Conservation (phyloP, 1,140 invertebrate genomes). For the Macrosteles quadrilineatus region DNA sequence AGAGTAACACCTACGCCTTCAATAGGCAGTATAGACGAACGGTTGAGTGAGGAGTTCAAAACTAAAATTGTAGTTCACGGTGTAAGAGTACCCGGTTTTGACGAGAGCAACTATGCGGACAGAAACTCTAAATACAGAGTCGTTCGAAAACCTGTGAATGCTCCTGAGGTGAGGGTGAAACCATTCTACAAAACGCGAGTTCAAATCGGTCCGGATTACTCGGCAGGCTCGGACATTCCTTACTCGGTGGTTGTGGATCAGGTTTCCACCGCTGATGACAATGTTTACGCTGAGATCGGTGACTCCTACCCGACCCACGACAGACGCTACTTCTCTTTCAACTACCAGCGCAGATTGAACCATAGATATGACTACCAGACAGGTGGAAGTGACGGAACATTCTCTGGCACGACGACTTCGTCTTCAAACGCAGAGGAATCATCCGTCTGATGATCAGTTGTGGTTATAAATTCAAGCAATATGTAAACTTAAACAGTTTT, state of each 20-base stretch:
- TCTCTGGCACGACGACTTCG: constrained; percentile 32
- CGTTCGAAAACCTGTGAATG: constrained; percentile 31
- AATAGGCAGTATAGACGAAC: neutral
- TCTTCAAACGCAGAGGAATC: constrained; percentile 32
- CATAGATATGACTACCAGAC: constrained; percentile 24
- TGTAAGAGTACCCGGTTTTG: neutral
- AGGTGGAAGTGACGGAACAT: constrained; percentile 34
- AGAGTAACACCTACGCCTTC: neutral
- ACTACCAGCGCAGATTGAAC: constrained; percentile 4
- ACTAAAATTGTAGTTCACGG: constrained; percentile 23
- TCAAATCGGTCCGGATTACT: constrained; percentile 31
- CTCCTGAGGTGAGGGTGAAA: constrained; percentile 7
- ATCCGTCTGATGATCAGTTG: constrained; percentile 19
- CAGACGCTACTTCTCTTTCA: constrained; percentile 30
- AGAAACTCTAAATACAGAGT: constrained; percentile 33
- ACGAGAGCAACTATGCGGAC: constrained; percentile 17
- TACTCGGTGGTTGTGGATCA: constrained; percentile 32
- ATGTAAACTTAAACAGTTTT: no score
- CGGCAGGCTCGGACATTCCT: constrained; percentile 25
- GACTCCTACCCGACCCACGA: constrained; percentile 30
- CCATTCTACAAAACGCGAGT: constrained; percentile 36
- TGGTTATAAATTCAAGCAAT: no score
- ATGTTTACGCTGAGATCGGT: constrained; percentile 34
- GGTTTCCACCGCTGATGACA: constrained; percentile 25
- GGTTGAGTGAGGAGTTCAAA: constrained; percentile 25